Evolutionary conservation across 2,888 invertebrate species (phyloP).

Genomic region (Xiphydria camelus): DNA sequence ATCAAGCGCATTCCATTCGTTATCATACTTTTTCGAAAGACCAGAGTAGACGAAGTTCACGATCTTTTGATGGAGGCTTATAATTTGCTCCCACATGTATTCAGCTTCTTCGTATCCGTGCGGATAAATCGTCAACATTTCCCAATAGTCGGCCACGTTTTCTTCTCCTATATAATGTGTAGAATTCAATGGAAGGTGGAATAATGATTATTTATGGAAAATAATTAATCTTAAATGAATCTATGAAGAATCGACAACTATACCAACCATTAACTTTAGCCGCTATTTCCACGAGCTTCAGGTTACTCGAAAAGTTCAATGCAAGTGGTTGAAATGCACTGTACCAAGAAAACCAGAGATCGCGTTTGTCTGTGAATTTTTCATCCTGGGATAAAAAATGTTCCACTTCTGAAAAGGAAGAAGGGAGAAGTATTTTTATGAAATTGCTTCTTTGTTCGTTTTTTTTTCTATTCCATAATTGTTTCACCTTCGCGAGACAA

Average conservation of each 20-base stretch:
- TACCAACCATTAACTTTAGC: conserved; percentile 44
- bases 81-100: conserved; percentile 35
- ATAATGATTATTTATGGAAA: no score
- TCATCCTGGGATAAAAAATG: conserved; percentile 32
- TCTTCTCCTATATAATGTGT: conserved; percentile 35
- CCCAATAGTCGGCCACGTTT: conserved; percentile 42
- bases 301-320: conserved; percentile 34
- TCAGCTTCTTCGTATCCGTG: conserved; percentile 36
- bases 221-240: no score
- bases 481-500: conserved; percentile 34
- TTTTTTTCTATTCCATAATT: background rate
- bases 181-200: no score
- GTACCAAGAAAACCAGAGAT: conserved; percentile 45
- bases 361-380: conserved; percentile 31
- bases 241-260: no score
- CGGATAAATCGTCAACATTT: conserved; percentile 38
- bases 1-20: no score
- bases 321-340: conserved; percentile 29
- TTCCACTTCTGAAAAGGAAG: conserved; percentile 37
- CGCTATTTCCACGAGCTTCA: conserved; percentile 37
- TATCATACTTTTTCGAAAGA: conserved; percentile 36
- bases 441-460: background rate
- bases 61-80: conserved; percentile 35
- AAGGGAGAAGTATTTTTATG: conserved; percentile 19
- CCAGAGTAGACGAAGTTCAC: conserved; percentile 32